These are phyloP conservation scores for Troides aeacus DNA, from an alignment of 2,888 invertebrate species.

Conservation along the genomic window DNA sequence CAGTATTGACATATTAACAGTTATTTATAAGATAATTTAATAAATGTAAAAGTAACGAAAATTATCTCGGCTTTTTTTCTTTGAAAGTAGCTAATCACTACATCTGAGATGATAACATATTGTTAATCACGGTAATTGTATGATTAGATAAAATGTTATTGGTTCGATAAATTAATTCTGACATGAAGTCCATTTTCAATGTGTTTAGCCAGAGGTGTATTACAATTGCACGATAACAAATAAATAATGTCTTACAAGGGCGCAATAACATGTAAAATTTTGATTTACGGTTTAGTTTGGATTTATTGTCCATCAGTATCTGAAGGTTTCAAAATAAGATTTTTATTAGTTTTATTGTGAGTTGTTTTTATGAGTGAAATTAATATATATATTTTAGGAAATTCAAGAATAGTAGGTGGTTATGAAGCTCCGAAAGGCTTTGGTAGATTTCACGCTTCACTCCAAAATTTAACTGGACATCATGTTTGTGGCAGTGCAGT, in stretches of 20 bases:
- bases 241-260: conserved; percentile 19
- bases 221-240: neutral
- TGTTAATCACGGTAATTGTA: conserved; percentile 24
- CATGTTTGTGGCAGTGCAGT: conserved; percentile 72
- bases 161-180: conserved; percentile 10
- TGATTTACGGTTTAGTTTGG: conserved; percentile 20
- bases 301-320: conserved; percentile 10
- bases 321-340: conserved; percentile 16
- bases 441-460: conserved; percentile 62
- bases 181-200: conserved; percentile 2
- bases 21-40: neutral
- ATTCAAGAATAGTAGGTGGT: conserved; percentile 57
- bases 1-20: neutral
- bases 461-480: conserved; percentile 61
- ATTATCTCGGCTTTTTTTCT: conserved; percentile 16
- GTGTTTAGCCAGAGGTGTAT: neutral
- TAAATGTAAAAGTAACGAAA: neutral
- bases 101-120: conserved; percentile 12
- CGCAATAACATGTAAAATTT: conserved; percentile 14
- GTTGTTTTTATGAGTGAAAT: conserved; percentile 10
- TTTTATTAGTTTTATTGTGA: neutral
- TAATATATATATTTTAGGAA: conserved; percentile 27
- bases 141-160: conserved; percentile 24
- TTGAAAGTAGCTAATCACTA: conserved; percentile 21
- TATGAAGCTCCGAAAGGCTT: conserved; percentile 49